phyloP scores from a whole-genome alignment of 2,888 invertebrate genomes.

The Eilema griseolum region DNA sequence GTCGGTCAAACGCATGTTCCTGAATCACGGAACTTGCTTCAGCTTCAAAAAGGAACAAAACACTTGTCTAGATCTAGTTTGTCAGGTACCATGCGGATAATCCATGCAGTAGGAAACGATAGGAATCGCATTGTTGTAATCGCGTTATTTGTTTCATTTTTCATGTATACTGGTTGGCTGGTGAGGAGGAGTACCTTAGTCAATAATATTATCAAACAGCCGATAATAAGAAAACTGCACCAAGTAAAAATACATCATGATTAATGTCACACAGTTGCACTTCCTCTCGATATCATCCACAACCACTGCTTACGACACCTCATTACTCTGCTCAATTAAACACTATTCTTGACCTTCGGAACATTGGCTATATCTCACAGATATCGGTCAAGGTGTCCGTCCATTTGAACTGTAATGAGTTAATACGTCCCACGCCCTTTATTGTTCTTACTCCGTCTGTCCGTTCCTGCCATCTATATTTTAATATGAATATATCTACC shows the following conservation, averaged over 20 bases:
- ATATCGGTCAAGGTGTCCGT: conserved; percentile 85
- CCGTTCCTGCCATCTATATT: conserved; percentile 76
- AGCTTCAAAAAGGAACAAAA: no score
- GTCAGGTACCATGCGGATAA: no score
- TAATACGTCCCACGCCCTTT: conserved; percentile 81
- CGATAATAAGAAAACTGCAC: neutral
- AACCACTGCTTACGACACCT: conserved; percentile 1
- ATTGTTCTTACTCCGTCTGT: conserved; percentile 82
- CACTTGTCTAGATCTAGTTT: no score
- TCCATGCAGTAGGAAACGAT: no score
- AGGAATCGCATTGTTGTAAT: no score
- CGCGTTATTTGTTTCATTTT: no score
- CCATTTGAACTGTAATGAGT: conserved; percentile 76
- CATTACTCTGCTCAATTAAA: conserved; percentile 19
- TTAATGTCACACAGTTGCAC: conserved; percentile 15
- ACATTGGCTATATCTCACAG: conserved; percentile 62
- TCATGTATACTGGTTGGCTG: no score
- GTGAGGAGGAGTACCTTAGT: neutral
- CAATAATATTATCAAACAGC: neutral
- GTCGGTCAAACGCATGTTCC: no score
- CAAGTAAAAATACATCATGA: conserved; percentile 6
- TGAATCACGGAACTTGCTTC: no score
- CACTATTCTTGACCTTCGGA: conserved; percentile 38
- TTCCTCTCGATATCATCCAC: conserved; percentile 18
- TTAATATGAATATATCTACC: conserved; percentile 74